Evolutionary conservation across 2,888 invertebrate species (phyloP), one percentile per base, ranked within the genome.

Genomic region (Mesochorus sp.): DNA sequence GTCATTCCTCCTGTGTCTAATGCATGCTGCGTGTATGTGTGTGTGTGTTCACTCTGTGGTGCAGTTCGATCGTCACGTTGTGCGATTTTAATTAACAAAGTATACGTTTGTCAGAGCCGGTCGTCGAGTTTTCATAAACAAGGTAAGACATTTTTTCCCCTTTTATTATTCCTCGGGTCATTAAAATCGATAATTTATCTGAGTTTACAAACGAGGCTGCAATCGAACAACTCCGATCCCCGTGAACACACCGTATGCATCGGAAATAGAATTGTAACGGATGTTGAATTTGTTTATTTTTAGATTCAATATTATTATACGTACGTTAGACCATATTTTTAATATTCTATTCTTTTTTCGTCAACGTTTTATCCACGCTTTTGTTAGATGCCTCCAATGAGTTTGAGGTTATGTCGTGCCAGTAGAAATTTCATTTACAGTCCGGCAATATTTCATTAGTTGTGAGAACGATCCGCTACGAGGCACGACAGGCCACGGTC

Each of bases 1-100:
- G 87, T 85, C 87, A 86, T 31, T 68, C 17, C 74, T 55, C 55
- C 78, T 66, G 80, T 81, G 81, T 80, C 19, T 21, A 21, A 2
- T 49, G 47, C n/a, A 17, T 31, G 17, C n/a, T 47, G 8, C 21
- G 12, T 5, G 17, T 37, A 51, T 26, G 37, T n/a, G 55, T 34
- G 82, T 82, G 79, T 80, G 76, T 76, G 64, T 76, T 59, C 77
- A 76, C 74, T 49, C 67, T 59, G 66, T 51, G 72, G 82, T 84
- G 80, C 72, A 55, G 61, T 80, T 77, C 76, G 74, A 37, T 59
- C 81, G 81, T 85, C 88, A 85, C 86, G 86, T 83, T 85, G 86
- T 83, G 80, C 80, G 76, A n/a, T 78, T 51, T 76, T 57, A 61
- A 55, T 61, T 77, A 61, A 73, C 28, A 14, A 75, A 70, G 70